Conservation (phyloP, 2,113 vertebrate species). For the Polypterus bichir region DNA sequence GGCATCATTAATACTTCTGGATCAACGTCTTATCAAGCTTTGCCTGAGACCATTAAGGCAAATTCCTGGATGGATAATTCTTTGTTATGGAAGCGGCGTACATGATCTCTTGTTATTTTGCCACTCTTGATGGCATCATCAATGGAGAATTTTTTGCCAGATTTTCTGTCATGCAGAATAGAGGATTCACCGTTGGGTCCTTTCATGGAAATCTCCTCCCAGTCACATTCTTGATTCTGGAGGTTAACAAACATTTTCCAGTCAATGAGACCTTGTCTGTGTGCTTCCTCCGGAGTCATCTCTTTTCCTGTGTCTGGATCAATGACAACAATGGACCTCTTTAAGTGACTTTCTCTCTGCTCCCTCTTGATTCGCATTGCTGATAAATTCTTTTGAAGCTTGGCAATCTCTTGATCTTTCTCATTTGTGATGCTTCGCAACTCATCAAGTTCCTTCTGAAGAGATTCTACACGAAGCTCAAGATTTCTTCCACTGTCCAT, state of each 20-base stretch:
- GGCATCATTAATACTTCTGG: too few species aligned
- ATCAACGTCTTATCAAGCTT: conserved; percentile 21
- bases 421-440: conserved; percentile 63
- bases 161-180: conserved; percentile 84
- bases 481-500: conserved; percentile 53
- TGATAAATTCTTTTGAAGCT: conserved; percentile 70
- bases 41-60: conserved; percentile 76
- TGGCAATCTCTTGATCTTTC: conserved; percentile 78
- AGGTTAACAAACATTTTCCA: conserved; percentile 94
- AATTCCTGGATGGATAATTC: conserved; percentile 91
- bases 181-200: conserved; percentile 79
- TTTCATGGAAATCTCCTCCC: conserved; percentile 89
- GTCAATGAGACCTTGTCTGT: conserved; percentile 77
- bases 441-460: conserved; percentile 74
- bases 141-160: conserved; percentile 83
- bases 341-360: conserved; percentile 85
- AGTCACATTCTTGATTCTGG: conserved; percentile 90
- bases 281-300: conserved; percentile 88
- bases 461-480: conserved; percentile 62
- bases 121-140: conserved; percentile 75
- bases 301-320: conserved; percentile 86
- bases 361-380: conserved; percentile 73
- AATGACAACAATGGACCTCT: conserved; percentile 87
- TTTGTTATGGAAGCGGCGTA: conserved; percentile 81
- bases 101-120: conserved; percentile 62